A percentile compares a stretch with the other conserved stretches of the same genome.
phyloP scores from a whole-genome alignment of 2,113 vertebrate species.

The Oreotrochilus melanogaster region DNA sequence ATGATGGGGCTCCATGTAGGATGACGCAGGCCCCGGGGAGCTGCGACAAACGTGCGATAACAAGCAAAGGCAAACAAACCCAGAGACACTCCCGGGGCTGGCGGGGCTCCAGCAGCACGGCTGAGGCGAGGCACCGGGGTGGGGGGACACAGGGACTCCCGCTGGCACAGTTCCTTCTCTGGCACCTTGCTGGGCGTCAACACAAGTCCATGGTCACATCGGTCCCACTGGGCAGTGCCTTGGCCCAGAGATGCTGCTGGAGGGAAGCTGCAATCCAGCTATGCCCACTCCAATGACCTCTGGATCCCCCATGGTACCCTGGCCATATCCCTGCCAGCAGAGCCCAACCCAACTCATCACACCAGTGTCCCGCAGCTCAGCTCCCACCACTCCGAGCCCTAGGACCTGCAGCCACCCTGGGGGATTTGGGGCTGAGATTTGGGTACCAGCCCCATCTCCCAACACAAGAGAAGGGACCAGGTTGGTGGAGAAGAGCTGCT shows the following conservation, averaged over 20 bases:
- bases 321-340: background rate
- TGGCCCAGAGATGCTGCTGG: background rate
- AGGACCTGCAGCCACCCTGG: background rate
- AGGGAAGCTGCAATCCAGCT: fast-evolving
- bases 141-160: background rate
- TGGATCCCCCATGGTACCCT: fast-evolving
- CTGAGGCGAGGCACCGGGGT: background rate
- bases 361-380: background rate
- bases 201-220: fast-evolving
- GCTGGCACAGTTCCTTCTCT: background rate
- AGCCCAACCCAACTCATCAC: background rate
- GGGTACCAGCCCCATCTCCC: background rate
- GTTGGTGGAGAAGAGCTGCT: background rate
- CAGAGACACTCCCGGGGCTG: constrained; percentile 41
- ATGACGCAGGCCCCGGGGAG: constrained; percentile 59
- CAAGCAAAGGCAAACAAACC: constrained; percentile 62
- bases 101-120: constrained; percentile 13
- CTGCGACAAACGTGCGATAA: constrained; percentile 47
- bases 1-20: background rate
- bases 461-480: background rate
- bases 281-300: fast-evolving
- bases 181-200: fast-evolving
- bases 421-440: background rate
- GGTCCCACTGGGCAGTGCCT: background rate
- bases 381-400: background rate